Base-by-base conservation (phyloP, 1,140 invertebrate species). In the Triops longicaudatus region DNA sequence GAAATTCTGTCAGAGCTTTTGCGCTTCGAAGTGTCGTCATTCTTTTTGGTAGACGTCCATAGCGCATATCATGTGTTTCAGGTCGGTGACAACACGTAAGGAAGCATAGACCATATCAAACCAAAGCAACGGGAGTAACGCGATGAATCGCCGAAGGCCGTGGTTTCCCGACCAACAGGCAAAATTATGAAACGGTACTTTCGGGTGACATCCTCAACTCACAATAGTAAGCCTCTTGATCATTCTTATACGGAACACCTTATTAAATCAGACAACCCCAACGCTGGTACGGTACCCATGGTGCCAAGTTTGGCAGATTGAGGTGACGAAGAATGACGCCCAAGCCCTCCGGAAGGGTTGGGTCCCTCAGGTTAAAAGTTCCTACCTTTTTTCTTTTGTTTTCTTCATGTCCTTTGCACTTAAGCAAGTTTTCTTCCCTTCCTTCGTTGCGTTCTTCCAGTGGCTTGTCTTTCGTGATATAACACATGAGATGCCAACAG, bases 341-440 rank as follows among this genome's bases (percentile, higher is more conserved):
- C 50, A 63, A 63, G 1, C 10, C 50, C 50, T 63, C 50, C 50
- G 50, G 50, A 63, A 63, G 50, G 50, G 50, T 63, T 63, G 50
- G 50, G 50, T 63, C 50, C 50, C 50, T 63, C 17, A 22, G 50
- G 50, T 63, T 63, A 63, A 63, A 63, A 63, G 50, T 63, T 63
- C 22, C 50, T 63, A 63, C 50, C 50, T 63, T 63, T 22, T 63
- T 63, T 63, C 22, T 22, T 63, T 63, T 63, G n/a, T 63, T 63
- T 63, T 22, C 14, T 63, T 63, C 17, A n/a, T 63, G 50, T 63
- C 50, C 50, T 63, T 63, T 63, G 50, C 50, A 5, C 22, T 63
- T 22, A 63, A 63, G 50, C 50, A 22, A 2, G 50, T 63, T 63
- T 63, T 63, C 17, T 63, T 17, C 50, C 14, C 22, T 63, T 22